phyloP scores from a whole-genome alignment of 2,113 vertebrate genomes.

The Laterallus jamaicensis region DNA sequence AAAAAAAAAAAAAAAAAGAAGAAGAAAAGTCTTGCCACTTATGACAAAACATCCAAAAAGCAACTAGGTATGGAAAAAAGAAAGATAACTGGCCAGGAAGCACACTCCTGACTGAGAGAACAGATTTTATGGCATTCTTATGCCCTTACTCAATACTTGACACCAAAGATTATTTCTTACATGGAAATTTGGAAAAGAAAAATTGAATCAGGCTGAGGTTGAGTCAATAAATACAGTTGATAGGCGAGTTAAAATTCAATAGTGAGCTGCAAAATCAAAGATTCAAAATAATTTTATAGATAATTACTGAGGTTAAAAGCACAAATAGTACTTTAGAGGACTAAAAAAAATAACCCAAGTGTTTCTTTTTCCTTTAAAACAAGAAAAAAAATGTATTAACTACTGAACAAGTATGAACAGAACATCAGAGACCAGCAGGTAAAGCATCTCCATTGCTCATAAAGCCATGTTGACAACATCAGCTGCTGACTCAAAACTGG shows the following conservation, averaged over 20 bases:
- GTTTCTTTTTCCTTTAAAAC: not conserved
- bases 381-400: not conserved
- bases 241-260: not conserved
- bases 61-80: slow-evolving; percentile 14
- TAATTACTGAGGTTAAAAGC: not conserved
- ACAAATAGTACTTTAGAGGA: not conserved
- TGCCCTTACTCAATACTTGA: slow-evolving; percentile 40
- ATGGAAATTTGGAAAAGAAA: not conserved
- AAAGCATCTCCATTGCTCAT: not conserved
- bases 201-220: not conserved
- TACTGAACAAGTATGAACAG: not conserved
- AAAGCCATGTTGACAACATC: not conserved
- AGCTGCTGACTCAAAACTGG: not conserved
- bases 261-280: not conserved
- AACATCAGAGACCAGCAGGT: not conserved
- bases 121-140: slow-evolving; percentile 22
- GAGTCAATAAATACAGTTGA: not conserved
- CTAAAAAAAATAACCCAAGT: not conserved
- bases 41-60: slow-evolving; percentile 31
- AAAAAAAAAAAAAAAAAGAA: too few species aligned
- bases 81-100: slow-evolving; percentile 27
- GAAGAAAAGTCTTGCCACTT: slow-evolving; percentile 6
- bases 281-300: not conserved
- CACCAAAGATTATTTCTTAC: not conserved
- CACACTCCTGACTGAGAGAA: not conserved